A percentile compares a stretch with the other conserved stretches of the same genome.
Conservation (phyloP, 2,113 vertebrate genomes). For the Telmatochromis bifrenatus region DNA sequence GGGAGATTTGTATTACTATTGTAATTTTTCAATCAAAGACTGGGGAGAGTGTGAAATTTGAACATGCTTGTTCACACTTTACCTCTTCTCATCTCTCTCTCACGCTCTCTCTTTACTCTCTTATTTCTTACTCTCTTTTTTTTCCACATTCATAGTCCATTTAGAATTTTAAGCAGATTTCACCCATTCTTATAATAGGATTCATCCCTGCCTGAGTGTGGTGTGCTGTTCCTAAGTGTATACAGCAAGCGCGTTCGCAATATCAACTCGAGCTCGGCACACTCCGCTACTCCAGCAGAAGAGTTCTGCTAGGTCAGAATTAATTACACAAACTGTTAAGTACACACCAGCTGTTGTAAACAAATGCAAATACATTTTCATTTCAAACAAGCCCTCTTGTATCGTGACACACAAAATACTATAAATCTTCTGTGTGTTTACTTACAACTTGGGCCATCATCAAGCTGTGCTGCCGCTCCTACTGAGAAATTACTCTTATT, state of each 20-base stretch:
- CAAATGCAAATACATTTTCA: conserved; percentile 68
- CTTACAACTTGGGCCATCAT: conserved; percentile 34
- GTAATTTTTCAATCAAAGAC: conserved; percentile 67
- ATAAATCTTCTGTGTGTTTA: conserved; percentile 43
- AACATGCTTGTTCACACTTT: conserved; percentile 37
- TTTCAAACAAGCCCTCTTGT: conserved; percentile 62
- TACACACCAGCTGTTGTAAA: conserved; percentile 71
- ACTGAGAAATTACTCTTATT: conserved; percentile 36
- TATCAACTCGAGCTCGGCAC: conserved; percentile 29
- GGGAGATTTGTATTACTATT: conserved; percentile 55
- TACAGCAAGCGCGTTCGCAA: neutral
- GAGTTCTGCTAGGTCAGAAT: conserved; percentile 66
- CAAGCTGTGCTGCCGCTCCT: conserved; percentile 23
- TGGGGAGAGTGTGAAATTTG: conserved; percentile 62
- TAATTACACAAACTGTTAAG: conserved; percentile 70
- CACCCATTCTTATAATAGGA: conserved; percentile 23
- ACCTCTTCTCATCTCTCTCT: neutral
- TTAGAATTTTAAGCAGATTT: conserved; percentile 50
- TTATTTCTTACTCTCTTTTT: neutral
- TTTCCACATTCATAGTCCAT: conserved; percentile 3
- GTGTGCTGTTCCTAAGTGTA: neutral
- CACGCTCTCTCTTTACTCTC: neutral
- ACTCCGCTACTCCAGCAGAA: conserved; percentile 28
- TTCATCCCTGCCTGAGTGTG: conserved; percentile 11
- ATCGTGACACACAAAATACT: conserved; percentile 27